These are phyloP conservation scores for Brachionus asplanchnoidis DNA, from an alignment of 1,140 invertebrate species.

Conservation along the genomic window DNA sequence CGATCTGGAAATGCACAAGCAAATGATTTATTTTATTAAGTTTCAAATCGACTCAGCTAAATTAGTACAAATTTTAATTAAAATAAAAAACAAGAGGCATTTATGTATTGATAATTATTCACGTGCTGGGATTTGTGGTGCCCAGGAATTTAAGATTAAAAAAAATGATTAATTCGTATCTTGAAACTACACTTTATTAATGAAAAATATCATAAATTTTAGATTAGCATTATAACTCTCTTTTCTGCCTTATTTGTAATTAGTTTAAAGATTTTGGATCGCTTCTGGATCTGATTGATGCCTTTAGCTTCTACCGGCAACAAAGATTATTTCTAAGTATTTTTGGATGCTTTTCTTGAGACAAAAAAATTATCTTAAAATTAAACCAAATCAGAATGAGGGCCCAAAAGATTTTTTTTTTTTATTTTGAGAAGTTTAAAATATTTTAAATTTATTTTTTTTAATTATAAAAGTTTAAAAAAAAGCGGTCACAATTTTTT, in stretches of 20 bases:
- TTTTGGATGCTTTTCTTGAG: no score
- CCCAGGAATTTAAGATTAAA: background rate
- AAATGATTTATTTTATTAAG: constrained; percentile 30
- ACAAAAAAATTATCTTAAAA: no score
- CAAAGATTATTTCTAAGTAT: no score
- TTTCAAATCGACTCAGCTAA: background rate
- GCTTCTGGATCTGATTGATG: no score
- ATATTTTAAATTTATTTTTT: no score
- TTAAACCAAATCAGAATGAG: no score
- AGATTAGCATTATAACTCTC: background rate
- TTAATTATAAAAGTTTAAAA: no score
- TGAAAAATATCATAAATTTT: background rate
- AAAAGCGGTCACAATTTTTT: no score
- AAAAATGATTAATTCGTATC: constrained; percentile 34
- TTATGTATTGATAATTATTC: background rate
- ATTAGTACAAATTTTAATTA: background rate
- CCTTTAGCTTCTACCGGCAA: no score
- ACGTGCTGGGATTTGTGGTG: constrained; percentile 12
- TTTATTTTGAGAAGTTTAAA: no score
- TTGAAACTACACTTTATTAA: constrained; percentile 11
- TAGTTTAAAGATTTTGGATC: background rate
- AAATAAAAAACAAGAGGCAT: background rate
- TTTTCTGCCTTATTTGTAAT: constrained; percentile 17
- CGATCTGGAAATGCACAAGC: constrained; percentile 22
- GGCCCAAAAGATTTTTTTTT: no score